Evolutionary conservation across 2,113 vertebrate genomes (phyloP), one percentile per base, ranked within the genome.

Genomic region (Sphyrna mokarran): DNA sequence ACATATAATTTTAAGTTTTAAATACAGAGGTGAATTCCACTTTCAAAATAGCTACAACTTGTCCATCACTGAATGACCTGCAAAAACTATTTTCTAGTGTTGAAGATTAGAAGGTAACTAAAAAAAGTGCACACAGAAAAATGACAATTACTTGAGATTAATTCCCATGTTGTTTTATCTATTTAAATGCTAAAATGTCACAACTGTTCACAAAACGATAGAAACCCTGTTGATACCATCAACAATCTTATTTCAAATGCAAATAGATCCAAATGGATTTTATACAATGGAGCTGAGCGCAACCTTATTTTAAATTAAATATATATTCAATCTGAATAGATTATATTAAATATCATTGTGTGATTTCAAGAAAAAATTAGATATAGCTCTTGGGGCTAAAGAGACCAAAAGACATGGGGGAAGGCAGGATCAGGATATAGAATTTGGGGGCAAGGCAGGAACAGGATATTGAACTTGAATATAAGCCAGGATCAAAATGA

Each of bases 231-330:
- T 72, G 40, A 54, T 22, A 33, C 23, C 54, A 43, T 37, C 70
- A 95, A 72, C 93, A 72, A 54, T 95, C 69, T 95, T 76, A 48
- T 72, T 95, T 95, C 43, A 95, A 95, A 95, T 18, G 13, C 2
- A 54, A 29, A 76, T 72, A 48, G 43, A 94, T 94, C 40, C 43
- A 54, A 54, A 72, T 33, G 72, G 43, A 54, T 54, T 95, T 72
- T 33, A 8, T 76, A 76, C 26, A 95, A 13, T 54, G 26, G 58
- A 61, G 26, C n/a, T 54, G 43, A 95, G 40, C 69, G 76, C 29
- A 16, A 48, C 26, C 6, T 16, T 40, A 26, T n/a, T 90, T 89
- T 61, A 58, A 23, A 26, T 61, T 90, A 29, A 90, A 16, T 61
- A 90, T 58, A 54, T 54, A 3, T 54, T 54, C 5, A 54, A 54